phyloP scores from a whole-genome alignment of 2,113 vertebrate genomes.

The Gobio gobio region DNA sequence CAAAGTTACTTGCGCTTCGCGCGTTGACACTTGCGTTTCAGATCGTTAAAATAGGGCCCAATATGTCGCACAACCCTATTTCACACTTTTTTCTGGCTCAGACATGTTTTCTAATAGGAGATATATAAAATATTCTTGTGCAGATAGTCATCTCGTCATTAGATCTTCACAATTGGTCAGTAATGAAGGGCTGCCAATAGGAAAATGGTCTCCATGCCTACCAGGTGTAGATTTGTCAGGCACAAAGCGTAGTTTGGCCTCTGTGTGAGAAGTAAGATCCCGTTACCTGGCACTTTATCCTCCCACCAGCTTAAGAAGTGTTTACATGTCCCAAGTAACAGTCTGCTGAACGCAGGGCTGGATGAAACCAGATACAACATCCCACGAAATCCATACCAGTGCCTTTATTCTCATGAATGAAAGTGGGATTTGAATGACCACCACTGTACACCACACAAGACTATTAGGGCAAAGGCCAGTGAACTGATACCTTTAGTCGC shows the following conservation, averaged over 20 bases:
- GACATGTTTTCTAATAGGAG: not conserved
- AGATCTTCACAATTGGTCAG: slow-evolving; percentile 50
- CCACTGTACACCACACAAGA: slow-evolving; percentile 30
- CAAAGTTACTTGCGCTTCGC: too few species aligned
- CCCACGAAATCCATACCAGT: slow-evolving; percentile 67
- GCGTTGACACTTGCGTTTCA: too few species aligned
- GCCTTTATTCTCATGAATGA: slow-evolving; percentile 63
- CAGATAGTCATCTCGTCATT: slow-evolving; percentile 19
- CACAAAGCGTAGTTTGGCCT: slow-evolving; percentile 70
- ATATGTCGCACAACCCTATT: not conserved
- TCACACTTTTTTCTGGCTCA: not conserved
- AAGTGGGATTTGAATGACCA: slow-evolving; percentile 54
- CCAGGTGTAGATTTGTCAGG: slow-evolving; percentile 75
- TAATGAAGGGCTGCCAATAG: slow-evolving; percentile 30
- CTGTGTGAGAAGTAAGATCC: slow-evolving; percentile 70
- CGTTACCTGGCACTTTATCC: slow-evolving; percentile 71
- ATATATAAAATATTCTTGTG: not conserved
- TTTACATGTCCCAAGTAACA: slow-evolving; percentile 72
- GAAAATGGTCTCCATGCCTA: slow-evolving; percentile 69
- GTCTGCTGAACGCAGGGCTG: slow-evolving; percentile 68
- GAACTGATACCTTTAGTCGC: slow-evolving; percentile 40
- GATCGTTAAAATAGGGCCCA: too few species aligned
- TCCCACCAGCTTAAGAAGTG: slow-evolving; percentile 68
- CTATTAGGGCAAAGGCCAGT: slow-evolving; percentile 38
- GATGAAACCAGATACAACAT: slow-evolving; percentile 70